Conservation (phyloP, 2,888 invertebrate species). For the Pachymerium ferrugineum region DNA sequence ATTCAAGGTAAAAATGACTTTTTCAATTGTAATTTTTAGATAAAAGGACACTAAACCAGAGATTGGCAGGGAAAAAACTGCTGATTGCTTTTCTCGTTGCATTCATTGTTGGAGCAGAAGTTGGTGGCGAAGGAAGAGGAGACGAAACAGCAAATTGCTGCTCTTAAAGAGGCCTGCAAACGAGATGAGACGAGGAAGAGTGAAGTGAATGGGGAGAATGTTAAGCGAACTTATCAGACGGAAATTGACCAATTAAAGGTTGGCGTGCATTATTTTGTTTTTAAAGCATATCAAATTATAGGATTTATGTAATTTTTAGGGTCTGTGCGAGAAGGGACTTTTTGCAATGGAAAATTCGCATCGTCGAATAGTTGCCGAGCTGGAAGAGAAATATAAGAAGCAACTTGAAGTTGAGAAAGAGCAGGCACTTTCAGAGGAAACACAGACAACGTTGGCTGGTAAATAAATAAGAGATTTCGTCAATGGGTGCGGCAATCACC, state of each 20-base stretch:
- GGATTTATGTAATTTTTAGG: no score
- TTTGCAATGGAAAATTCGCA: slow-evolving; percentile 86
- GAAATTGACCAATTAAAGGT: slow-evolving; percentile 79
- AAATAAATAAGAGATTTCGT: no score
- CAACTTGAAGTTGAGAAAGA: slow-evolving; percentile 84
- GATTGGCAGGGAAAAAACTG: no score
- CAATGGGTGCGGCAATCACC: no score
- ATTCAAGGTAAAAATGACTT: no score
- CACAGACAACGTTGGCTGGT: slow-evolving; percentile 79
- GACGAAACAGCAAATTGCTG: slow-evolving; percentile 75
- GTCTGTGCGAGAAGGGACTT: slow-evolving; percentile 82
- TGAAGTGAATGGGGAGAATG: slow-evolving; percentile 42
- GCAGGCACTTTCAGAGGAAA: slow-evolving; percentile 87
- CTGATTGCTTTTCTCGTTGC: no score
- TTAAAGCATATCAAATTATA: no score
- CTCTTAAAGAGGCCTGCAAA: slow-evolving; percentile 68
- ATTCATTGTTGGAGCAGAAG: no score
- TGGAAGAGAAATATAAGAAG: slow-evolving; percentile 80
- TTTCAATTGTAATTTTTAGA: no score
- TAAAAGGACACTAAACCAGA: no score
- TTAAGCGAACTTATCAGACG: slow-evolving; percentile 61
- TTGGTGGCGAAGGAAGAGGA: slow-evolving; percentile 72
- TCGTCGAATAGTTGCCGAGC: slow-evolving; percentile 73
- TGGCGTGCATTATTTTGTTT: no score
- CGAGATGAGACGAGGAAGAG: slow-evolving; percentile 55